Evolutionary conservation across 1,140 invertebrate genomes (phyloP).

Genomic region (Glossosoma conforme): DNA sequence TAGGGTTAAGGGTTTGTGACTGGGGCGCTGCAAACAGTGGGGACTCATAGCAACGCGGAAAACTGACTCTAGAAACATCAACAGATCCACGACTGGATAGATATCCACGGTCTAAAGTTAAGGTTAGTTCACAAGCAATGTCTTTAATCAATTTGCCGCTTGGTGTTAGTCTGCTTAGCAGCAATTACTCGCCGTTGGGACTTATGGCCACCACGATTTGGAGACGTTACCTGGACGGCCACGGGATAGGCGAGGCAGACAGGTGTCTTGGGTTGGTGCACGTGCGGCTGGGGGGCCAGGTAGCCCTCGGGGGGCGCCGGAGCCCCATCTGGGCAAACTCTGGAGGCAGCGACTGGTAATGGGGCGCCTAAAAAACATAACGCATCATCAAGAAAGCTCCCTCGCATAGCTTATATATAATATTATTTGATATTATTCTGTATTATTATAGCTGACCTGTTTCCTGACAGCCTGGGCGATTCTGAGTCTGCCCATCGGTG

Average conservation of each 20-base stretch:
- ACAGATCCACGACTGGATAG: too few species aligned
- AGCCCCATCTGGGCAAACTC: slow-evolving; percentile 11
- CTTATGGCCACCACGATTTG: too few species aligned
- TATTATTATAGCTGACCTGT: slow-evolving; percentile 37
- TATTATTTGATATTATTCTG: background rate
- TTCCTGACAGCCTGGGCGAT: slow-evolving; percentile 49
- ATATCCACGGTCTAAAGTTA: too few species aligned
- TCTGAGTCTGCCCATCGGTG: slow-evolving; percentile 45
- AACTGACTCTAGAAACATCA: too few species aligned
- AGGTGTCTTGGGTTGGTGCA: slow-evolving; percentile 8
- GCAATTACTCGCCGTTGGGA: too few species aligned
- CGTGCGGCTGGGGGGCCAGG: slow-evolving; percentile 1
- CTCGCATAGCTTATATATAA: background rate
- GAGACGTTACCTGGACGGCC: background rate
- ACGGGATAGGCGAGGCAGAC: slow-evolving; percentile 11
- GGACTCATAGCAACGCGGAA: too few species aligned
- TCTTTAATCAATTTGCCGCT: too few species aligned
- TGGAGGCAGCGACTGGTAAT: slow-evolving; percentile 8
- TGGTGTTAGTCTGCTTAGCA: too few species aligned
- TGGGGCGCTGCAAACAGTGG: too few species aligned
- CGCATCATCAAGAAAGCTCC: too few species aligned
- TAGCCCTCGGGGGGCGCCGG: slow-evolving; percentile 9
- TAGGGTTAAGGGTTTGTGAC: too few species aligned
- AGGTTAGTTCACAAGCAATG: too few species aligned
- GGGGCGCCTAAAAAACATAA: slow-evolving; percentile 18